Evolutionary conservation across 2,113 vertebrate species (phyloP).

Genomic region (Bos javanicus): DNA sequence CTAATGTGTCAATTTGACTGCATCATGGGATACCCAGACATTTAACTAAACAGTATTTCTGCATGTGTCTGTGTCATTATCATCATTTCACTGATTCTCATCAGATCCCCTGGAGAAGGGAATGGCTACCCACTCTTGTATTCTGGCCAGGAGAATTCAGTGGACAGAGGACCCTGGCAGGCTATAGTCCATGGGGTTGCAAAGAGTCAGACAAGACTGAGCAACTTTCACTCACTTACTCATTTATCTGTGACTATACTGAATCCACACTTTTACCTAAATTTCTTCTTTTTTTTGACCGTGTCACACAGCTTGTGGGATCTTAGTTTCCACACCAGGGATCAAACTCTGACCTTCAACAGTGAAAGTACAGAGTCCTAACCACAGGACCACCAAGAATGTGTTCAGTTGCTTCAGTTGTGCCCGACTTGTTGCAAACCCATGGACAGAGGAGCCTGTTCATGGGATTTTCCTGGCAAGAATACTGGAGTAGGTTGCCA

Average conservation of each 20-base stretch:
- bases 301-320: neutral
- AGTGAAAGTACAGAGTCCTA: neutral
- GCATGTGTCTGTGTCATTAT: neutral
- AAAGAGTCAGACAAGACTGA: neutral
- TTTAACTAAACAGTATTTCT: neutral
- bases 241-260: conserved; percentile 17
- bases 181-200: neutral
- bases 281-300: neutral
- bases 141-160: neutral
- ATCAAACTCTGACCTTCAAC: neutral
- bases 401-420: neutral
- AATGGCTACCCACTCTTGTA: neutral
- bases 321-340: neutral
- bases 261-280: conserved; percentile 5
- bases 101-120: neutral
- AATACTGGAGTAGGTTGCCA: neutral
- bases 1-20: neutral
- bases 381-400: neutral
- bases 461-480: neutral
- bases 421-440: neutral
- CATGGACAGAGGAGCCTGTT: neutral
- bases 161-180: neutral
- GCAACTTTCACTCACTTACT: neutral
- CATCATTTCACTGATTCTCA: conserved; percentile 36
- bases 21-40: neutral